Evolutionary conservation across 2,888 invertebrate species (phyloP).

Genomic region (Fissipunctia ypsillon): DNA sequence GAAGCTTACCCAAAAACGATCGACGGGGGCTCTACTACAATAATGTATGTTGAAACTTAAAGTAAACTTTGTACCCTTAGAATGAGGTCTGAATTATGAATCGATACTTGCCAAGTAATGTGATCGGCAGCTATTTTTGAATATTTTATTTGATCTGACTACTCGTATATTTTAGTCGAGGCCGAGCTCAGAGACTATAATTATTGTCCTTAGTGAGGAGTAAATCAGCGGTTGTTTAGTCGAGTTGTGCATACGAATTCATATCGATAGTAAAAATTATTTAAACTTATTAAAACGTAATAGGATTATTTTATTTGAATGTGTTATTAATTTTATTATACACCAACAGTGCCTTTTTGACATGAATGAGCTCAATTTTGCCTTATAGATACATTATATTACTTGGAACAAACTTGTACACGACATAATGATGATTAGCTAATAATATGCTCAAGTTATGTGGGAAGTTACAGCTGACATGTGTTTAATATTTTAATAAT

Average conservation of each 20-base stretch:
- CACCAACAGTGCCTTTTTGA: conserved; percentile 53
- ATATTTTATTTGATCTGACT: conserved; percentile 46
- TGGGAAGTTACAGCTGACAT: conserved; percentile 75
- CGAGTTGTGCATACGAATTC: conserved; percentile 52
- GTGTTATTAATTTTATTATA: conserved; percentile 1
- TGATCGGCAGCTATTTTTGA: conserved; percentile 28
- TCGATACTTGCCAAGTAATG: conserved; percentile 44
- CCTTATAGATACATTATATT: conserved; percentile 38
- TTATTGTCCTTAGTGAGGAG: conserved; percentile 48
- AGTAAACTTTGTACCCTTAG: conserved; percentile 31
- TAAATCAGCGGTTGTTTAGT: conserved; percentile 50
- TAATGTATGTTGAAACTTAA: conserved; percentile 26
- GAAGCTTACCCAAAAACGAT: conserved; percentile 10
- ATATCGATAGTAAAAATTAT: conserved; percentile 19
- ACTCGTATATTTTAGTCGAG: conserved; percentile 33
- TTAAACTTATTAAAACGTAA: conserved; percentile 32
- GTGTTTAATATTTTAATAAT: conserved; percentile 69
- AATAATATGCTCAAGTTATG: conserved; percentile 80
- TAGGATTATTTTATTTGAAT: conserved; percentile 35
- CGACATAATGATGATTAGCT: conserved; percentile 12
- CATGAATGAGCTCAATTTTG: conserved; percentile 52
- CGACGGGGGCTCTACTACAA: conserved; percentile 19
- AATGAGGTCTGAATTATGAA: conserved; percentile 38
- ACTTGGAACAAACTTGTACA: conserved; percentile 14
- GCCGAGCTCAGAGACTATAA: conserved; percentile 36